phyloP scores from a whole-genome alignment of 2,888 invertebrate species.

The Gasteruption jaculator region DNA sequence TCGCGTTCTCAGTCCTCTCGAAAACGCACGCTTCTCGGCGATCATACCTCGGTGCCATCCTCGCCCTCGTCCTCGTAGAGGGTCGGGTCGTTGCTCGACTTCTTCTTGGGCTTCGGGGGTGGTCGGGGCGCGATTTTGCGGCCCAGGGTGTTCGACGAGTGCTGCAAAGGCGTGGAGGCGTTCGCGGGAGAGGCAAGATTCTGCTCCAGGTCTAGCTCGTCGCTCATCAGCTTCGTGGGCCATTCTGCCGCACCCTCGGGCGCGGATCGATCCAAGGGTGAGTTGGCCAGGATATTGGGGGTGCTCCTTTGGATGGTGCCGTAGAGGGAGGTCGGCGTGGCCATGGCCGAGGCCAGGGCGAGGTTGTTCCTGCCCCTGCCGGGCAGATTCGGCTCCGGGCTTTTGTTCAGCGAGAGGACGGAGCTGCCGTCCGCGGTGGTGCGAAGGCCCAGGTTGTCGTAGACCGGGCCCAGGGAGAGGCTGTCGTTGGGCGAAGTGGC shows the following conservation, averaged over 20 bases:
- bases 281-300: slow-evolving; percentile 34
- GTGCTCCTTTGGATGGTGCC: slow-evolving; percentile 39
- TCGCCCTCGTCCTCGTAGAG: slow-evolving; percentile 85
- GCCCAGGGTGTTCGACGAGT: slow-evolving; percentile 55
- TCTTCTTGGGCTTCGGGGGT: slow-evolving; percentile 75
- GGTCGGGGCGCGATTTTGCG: slow-evolving; percentile 77
- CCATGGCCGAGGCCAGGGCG: slow-evolving; percentile 65
- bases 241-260: slow-evolving; percentile 53
- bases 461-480: slow-evolving; percentile 77
- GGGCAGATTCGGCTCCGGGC: slow-evolving; percentile 56
- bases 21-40: slow-evolving; percentile 37
- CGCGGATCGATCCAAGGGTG: slow-evolving; percentile 42
- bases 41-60: slow-evolving; percentile 82
- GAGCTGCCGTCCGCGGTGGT: slow-evolving; percentile 87
- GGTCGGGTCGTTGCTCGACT: slow-evolving; percentile 70
- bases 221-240: slow-evolving; percentile 54
- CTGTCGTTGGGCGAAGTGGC: slow-evolving; percentile 48
- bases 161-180: slow-evolving; percentile 55
- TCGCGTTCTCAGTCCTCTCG: slow-evolving; percentile 30
- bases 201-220: slow-evolving; percentile 57
- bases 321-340: slow-evolving; percentile 55
- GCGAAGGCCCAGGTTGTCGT: slow-evolving; percentile 79
- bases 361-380: slow-evolving; percentile 65
- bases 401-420: slow-evolving; percentile 71
- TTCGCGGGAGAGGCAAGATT: slow-evolving; percentile 44